Base-by-base conservation (phyloP, 2,888 invertebrate species). In the Hypolimnas misippus region DNA sequence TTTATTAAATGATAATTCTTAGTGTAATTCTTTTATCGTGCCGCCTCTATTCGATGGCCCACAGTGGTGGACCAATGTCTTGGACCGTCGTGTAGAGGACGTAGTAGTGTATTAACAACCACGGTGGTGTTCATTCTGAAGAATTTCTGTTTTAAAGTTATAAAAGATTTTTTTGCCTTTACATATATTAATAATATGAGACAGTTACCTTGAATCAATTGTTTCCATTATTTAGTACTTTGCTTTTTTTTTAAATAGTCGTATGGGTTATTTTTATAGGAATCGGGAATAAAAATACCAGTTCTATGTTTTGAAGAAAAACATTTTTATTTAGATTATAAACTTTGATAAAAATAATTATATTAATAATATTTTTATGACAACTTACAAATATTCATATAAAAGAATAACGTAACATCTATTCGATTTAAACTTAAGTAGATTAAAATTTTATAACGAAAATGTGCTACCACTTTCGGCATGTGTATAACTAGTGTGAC, bases 321-420 rank as follows among this genome's bases (percentile, higher is more conserved):
- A 90, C 89, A 87, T 91, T 90, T 92, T 92, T 92, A 92, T 92
- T 92, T 89, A 92, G 92, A 92, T 92, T 92, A 92, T 92, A 92
- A 92, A 92, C 92, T 92, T 92, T 92, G 92, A 92, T 92, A 92
- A 92, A 92, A 92, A 92, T 92, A 89, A 92, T 92, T 92, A 92
- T 92, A 92, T 91, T 92, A 92, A 90, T 90, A 90, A 90, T 91
- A 91, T 92, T 92, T 78, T 91, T 91, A 92, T 92, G 92, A 90
- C 90, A 89, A 91, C 91, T 91, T 92, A 92, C 88, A 90, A 92
- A 89, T 74, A 91, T 89, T 89, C 85, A 88, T 92, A 89, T 92
- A 92, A 92, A 89, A 92, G 84, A 87, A 92, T 91, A 92, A 92
- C 92, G 88, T 92, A 92, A 92, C 90, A 91, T 91, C 91, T 92